Percentiles rank a stretch among this genome's conserved stretches.
Evolutionary conservation across 2,888 invertebrate genomes (phyloP).

Genomic region (Harpagoxenus sublaevis): DNA sequence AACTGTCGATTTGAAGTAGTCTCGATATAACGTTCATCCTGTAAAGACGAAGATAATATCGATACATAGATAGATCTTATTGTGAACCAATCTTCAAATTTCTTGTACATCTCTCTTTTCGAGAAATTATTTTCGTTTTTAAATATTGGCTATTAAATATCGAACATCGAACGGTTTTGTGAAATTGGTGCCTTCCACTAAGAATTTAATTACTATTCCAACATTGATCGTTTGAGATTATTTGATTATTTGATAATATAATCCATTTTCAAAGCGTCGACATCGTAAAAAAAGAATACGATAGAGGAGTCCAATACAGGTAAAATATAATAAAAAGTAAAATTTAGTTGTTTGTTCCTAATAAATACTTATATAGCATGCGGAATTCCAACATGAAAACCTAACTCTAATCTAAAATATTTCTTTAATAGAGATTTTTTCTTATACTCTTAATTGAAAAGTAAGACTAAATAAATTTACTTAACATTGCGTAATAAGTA

Average conservation of each 20-base stretch:
- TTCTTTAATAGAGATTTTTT: neutral
- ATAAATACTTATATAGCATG: neutral
- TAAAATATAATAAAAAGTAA: conserved; percentile 1
- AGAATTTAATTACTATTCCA: neutral
- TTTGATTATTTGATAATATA: neutral
- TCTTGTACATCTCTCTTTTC: neutral
- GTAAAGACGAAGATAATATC: neutral
- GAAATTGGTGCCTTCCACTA: no score
- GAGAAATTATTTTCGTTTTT: neutral
- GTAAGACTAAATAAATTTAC: neutral
- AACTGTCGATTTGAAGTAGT: neutral
- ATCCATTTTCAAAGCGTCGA: neutral
- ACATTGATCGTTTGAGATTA: neutral
- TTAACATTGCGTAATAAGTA: neutral
- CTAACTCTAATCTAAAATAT: neutral
- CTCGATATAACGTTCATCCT: neutral
- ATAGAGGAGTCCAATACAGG: no score
- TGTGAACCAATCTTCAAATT: neutral
- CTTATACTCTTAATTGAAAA: neutral
- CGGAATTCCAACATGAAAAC: neutral
- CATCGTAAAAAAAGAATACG: no score
- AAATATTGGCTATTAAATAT: neutral
- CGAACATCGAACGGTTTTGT: neutral
- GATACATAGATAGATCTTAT: neutral
- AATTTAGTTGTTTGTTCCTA: neutral